Evolutionary conservation across 2,797 vertebrate genomes (phyloP), one percentile per base, ranked within the genome.

Genomic region (Spondyliosoma cantharus): DNA sequence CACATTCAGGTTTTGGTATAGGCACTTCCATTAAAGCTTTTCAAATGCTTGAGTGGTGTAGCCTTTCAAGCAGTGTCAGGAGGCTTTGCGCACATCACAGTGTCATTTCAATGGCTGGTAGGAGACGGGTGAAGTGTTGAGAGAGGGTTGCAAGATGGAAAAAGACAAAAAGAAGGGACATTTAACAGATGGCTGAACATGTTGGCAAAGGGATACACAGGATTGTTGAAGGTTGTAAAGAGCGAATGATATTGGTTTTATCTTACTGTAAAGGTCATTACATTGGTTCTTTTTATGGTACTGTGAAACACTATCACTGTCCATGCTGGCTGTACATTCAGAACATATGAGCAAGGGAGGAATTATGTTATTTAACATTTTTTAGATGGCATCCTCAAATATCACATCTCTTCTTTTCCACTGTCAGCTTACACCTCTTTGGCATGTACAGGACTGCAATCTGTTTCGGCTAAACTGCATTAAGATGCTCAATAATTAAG

Each of bases 31-130:
- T 73, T 78, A 71, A 69, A 78, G 70, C 82, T 78, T 76, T 83
- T 86, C 52, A 70, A 78, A 84, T 48, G 29, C 81, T 71, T 8
- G 0, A 46, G 77, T 32, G 84, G 84, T 90, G 83, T 87, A 57
- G 60, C 42, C 52, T 89, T 91, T 90, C 80, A 89, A 12, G 19
- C 24, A 83, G 60, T 54, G 71, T 54, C 74, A 11, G 54, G 14
- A 71, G 45, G 63, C 52, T 76, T 58, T 76, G 22, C 66, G 67
- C 7, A 15, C 54, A 53, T 70, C 7, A 15, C 54, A 53, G 68
- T 65, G 37, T 71, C 52, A 57, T 49, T 80, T 80, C 19, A 68
- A 68, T 62, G 70, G 62, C 58, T 86, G 74, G 54, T 74, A 71
- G 66, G 75, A 67, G 49, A 72, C 24, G 20, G 17, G 50, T 52